Evolutionary conservation across 2,113 vertebrate genomes (phyloP), one percentile per base, ranked within the genome.

Genomic region (Hydrolagus affinis): DNA sequence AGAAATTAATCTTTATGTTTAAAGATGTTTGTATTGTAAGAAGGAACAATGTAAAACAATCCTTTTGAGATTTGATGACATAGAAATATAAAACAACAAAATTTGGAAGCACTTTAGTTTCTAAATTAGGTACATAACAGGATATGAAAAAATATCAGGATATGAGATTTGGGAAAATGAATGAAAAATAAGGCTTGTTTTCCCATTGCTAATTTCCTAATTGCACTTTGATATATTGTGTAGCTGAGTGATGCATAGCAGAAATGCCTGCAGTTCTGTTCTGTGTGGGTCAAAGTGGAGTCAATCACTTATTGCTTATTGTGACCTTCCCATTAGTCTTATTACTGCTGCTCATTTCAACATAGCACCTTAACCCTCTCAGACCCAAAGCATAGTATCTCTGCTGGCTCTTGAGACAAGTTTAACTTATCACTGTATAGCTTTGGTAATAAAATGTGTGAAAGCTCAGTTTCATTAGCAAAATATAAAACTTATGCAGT

Each of bases 171-270:
- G n/a, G 68, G 44, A 72, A 60, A 62, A 86, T 86, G 70, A 83
- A 21, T 83, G 25, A 8, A 83, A 17, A 64, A 66, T 25, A 66
- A 17, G 66, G 28, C 25, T 68, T 68, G 57, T 76, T 86, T 64
- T 76, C 60, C 62, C 73, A 76, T 76, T 59, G 25, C 85, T 77
- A 75, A 86, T 86, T 75, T 86, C 28, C 72, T 86, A 77, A 86
- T 66, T 86, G 85, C 62, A 21, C 23, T 62, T 21, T 86, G 72
- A 86, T 86, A 75, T 76, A 86, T 86, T 86, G 71, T 86, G 59
- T 66, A 66, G 85, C 85, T 86, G 72, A 86, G 72, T 86, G 85
- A 86, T 19, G 75, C 59, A 44, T 76, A 66, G 60, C 72, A 86
- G 69, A 21, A 85, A 85, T 71, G 85, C 30, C 85, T 85, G 69